Conservation (phyloP, 2,797 vertebrate species). For the Smutsia temminckii region DNA sequence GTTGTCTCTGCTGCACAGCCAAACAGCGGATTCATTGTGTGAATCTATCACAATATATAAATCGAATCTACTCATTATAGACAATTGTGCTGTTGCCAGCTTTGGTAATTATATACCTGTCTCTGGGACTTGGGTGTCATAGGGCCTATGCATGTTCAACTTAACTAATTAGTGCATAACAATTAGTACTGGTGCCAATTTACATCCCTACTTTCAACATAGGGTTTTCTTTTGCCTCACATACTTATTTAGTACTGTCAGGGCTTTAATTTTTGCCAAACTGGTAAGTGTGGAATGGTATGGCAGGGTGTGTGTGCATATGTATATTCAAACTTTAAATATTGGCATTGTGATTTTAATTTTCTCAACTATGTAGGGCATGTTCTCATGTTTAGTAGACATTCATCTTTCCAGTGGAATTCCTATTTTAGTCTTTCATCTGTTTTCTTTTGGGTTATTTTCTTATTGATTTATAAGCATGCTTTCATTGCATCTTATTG, state of each 20-base stretch:
- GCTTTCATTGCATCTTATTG: not conserved
- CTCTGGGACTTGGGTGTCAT: not conserved
- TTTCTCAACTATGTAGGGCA: not conserved
- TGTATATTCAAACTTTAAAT: not conserved
- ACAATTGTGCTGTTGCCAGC: not conserved
- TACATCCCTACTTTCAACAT: not conserved
- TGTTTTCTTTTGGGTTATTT: conserved; percentile 17
- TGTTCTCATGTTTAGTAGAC: not conserved
- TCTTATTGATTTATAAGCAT: conserved; percentile 21
- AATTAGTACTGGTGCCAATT: not conserved
- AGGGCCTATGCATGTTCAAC: not conserved
- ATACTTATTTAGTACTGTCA: not conserved
- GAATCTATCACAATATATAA: not conserved
- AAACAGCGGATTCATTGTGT: not conserved
- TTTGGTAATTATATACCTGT: not conserved
- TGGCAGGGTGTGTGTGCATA: not conserved
- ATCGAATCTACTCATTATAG: not conserved
- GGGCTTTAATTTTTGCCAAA: not conserved
- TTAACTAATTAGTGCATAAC: not conserved
- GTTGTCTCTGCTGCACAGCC: not conserved
- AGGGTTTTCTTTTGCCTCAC: not conserved
- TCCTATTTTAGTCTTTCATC: conserved; percentile 35
- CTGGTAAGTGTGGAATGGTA: not conserved
- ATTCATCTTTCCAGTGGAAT: not conserved
- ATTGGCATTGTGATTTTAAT: not conserved